These are phyloP conservation scores for Pachycephala philippinensis DNA, from an alignment of 2,113 vertebrate species.

Conservation along the genomic window DNA sequence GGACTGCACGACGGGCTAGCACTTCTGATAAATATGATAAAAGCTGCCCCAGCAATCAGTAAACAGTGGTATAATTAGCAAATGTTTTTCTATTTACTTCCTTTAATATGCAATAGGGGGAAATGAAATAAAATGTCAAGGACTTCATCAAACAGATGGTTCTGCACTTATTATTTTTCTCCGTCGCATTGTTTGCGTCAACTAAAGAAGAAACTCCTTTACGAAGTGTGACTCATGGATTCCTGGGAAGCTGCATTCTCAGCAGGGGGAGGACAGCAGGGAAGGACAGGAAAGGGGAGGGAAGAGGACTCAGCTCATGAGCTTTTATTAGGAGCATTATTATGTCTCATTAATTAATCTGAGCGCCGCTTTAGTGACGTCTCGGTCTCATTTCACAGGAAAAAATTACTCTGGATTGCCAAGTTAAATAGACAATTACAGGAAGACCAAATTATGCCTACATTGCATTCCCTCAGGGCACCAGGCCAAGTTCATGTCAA, in stretches of 20 bases:
- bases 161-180: constrained; percentile 72
- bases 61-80: constrained; percentile 83
- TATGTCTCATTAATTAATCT: constrained; percentile 84
- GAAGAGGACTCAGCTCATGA: constrained; percentile 74
- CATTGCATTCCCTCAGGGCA: constrained; percentile 88
- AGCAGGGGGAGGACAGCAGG: constrained; percentile 49
- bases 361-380: constrained; percentile 77
- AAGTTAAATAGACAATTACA: constrained; percentile 94
- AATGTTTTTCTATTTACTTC: constrained; percentile 80
- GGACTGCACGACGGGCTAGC: not conserved
- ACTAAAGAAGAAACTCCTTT: constrained; percentile 68
- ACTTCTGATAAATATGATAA: constrained; percentile 69
- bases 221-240: constrained; percentile 74
- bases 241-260: constrained; percentile 70
- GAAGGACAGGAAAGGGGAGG: constrained; percentile 66
- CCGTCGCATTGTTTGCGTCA: constrained; percentile 71
- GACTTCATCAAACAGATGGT: constrained; percentile 82
- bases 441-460: constrained; percentile 98
- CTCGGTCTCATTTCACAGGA: constrained; percentile 80
- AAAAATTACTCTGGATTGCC: constrained; percentile 82
- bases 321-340: constrained; percentile 84
- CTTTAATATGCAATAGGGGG: constrained; percentile 78
- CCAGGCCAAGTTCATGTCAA: constrained; percentile 93
- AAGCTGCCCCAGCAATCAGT: constrained; percentile 65
- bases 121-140: constrained; percentile 83